Evolutionary conservation across 30 jellyfish, hydroid and myxozoan genomes (phyloP).

Genomic region (Euphysa ruthae): DNA sequence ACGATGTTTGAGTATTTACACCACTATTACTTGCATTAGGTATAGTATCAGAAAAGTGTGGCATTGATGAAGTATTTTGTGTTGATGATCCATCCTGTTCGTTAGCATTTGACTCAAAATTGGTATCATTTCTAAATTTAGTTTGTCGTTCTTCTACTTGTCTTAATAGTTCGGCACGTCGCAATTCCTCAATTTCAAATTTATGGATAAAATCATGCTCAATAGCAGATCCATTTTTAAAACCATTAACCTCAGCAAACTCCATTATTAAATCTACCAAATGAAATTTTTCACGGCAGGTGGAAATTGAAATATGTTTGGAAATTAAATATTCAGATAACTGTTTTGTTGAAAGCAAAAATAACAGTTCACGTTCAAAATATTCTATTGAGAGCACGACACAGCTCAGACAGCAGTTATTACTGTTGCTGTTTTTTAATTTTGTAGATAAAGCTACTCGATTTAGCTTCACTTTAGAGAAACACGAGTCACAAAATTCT

Average conservation of each 20-base stretch:
- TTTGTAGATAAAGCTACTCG: not conserved
- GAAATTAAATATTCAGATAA: conserved; percentile 41
- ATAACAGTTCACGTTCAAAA: conserved; percentile 59
- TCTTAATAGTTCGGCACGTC: conserved; percentile 62
- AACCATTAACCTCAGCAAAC: conserved; percentile 80
- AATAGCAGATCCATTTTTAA: conserved; percentile 46
- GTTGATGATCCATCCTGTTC: too few species aligned
- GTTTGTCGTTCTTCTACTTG: conserved; percentile 46
- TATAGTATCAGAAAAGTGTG: too few species aligned
- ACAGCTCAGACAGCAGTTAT: conserved; percentile 51
- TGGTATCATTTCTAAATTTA: too few species aligned
- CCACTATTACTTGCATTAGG: too few species aligned
- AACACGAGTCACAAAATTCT: conserved; percentile 69
- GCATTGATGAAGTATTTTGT: too few species aligned
- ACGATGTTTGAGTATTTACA: too few species aligned
- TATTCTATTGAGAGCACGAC: conserved; percentile 35
- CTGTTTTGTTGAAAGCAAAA: conserved; percentile 55
- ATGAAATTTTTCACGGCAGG: conserved; percentile 78
- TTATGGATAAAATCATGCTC: conserved; percentile 47
- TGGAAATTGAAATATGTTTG: conserved; percentile 42
- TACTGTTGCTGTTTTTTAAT: conserved; percentile 12
- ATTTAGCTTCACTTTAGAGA: conserved; percentile 36
- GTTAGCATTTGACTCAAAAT: too few species aligned
- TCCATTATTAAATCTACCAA: conserved; percentile 80
- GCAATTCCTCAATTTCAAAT: conserved; percentile 50